Percentiles rank a stretch among this genome's conserved stretches.
Conservation (phyloP, 2,888 invertebrate species). For the Epirrhoe tristata region DNA sequence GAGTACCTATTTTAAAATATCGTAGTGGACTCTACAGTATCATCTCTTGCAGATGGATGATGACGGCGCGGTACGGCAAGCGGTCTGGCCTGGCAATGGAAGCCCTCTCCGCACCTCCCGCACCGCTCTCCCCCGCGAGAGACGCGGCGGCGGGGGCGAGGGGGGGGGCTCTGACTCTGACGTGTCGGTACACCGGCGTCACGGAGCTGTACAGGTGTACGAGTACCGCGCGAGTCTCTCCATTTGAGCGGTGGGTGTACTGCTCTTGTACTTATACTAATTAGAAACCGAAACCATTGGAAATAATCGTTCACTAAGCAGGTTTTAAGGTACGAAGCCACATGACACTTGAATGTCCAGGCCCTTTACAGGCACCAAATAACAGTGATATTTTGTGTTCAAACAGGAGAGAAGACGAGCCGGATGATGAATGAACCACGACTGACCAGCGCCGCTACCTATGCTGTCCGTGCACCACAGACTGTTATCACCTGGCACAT, state of each 20-base stretch:
- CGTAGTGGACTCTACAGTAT: not conserved
- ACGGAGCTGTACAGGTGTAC: conserved; percentile 55
- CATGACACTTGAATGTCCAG: too few relatives aligned
- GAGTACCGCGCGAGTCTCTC: not conserved
- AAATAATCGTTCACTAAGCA: too few relatives aligned
- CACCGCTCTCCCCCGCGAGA: conserved; percentile 12
- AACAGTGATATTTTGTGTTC: not conserved
- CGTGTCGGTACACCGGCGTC: conserved; percentile 61
- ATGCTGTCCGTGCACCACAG: not conserved
- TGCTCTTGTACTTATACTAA: not conserved
- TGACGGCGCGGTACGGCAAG: conserved; percentile 71
- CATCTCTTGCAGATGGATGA: conserved; percentile 61
- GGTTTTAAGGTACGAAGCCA: too few relatives aligned
- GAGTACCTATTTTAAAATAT: too few relatives aligned
- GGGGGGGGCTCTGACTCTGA: conserved; percentile 17
- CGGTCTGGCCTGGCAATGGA: conserved; percentile 50
- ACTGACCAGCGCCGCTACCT: not conserved
- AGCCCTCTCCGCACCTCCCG: conserved; percentile 6
- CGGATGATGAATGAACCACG: not conserved
- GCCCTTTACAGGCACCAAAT: too few relatives aligned
- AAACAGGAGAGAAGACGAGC: not conserved
- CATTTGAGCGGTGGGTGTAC: not conserved
- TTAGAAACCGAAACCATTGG: too few relatives aligned
- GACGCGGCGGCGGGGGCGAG: not conserved
- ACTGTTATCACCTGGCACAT: not conserved